Conservation (phyloP, 2,888 invertebrate genomes). For the Cyclophora albipunctata region DNA sequence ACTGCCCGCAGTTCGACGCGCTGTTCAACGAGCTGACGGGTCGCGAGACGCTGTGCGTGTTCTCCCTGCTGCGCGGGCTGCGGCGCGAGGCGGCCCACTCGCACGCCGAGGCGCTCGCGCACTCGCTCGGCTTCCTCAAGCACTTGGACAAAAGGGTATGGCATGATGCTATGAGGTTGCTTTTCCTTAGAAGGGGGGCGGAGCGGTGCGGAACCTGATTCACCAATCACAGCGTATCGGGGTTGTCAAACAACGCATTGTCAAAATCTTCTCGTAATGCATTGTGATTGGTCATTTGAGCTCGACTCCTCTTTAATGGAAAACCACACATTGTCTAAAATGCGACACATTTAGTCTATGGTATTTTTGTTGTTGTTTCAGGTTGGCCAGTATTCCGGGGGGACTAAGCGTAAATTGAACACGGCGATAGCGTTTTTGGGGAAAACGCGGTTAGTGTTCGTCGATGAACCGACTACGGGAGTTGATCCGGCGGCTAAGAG, state of each 20-base stretch:
- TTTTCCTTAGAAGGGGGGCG: too few species aligned
- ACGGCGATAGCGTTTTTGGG: conserved; percentile 83
- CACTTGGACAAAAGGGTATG: conserved; percentile 76
- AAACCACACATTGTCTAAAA: too few species aligned
- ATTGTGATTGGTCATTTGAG: too few species aligned
- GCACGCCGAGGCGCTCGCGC: conserved; percentile 60
- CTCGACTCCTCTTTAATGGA: too few species aligned
- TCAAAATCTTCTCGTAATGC: too few species aligned
- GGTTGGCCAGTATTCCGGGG: conserved; percentile 80
- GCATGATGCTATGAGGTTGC: background rate
- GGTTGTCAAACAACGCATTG: too few species aligned
- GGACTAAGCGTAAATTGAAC: conserved; percentile 83
- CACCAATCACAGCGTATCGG: too few species aligned
- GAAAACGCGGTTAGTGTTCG: conserved; percentile 79
- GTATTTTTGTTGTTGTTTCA: conserved; percentile 16
- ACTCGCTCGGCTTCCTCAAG: conserved; percentile 75
- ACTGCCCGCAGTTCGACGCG: conserved; percentile 87
- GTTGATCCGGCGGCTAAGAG: conserved; percentile 89
- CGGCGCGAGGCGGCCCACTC: conserved; percentile 40
- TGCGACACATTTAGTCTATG: too few species aligned
- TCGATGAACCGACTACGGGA: conserved; percentile 81
- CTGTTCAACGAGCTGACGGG: conserved; percentile 82
- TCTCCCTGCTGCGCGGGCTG: conserved; percentile 79
- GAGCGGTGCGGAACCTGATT: too few species aligned
- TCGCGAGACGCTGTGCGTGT: conserved; percentile 80